Evolutionary conservation across 2,888 invertebrate species (phyloP), one percentile per base, ranked within the genome.

Genomic region (Adineta ricciae): DNA sequence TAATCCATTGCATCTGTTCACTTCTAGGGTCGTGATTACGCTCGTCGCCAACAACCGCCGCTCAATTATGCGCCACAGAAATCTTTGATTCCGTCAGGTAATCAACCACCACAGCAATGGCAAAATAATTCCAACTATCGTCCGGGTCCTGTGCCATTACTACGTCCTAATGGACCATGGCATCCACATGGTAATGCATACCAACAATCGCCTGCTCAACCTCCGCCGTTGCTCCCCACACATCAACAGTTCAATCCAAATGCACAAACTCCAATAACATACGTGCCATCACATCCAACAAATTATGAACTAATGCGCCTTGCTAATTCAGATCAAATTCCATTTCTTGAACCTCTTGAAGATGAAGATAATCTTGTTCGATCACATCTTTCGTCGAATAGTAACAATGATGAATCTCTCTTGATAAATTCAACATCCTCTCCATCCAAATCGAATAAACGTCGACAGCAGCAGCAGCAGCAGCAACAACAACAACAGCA

Each of bases 331-430:
- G 78, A 41, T 41, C 78, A 78, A 78, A 78, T 78, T 21, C 78
- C 78, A 78, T 78, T 78, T 78, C n/a, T 78, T 21, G 78, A 78
- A 41, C 78, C n/a, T 9, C 78, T 11, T 41, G 78, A 78, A 78
- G 78, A 78, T 41, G 64, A 64, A 64, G 64, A 64, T 64, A 64
- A 64, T 32, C 64, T 64, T 64, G 64, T 64, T 32, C 64, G 64
- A 64, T 32, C 32, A 64, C 64, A 64, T 64, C 64, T 64, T 64
- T 64, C 32, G 32, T 64, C 64, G 19, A 64, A 64, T 64, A 64
- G 64, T 64, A 64, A 64, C 32, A 32, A 64, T 64, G 64, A 64
- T 27, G 64, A 64, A 64, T 64, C 64, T 64, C 64, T 64, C 16
- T 36, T 32, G 19, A 5, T 64, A 64, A 64, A 64, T 64, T 32